Percentiles rank a stretch among this genome's conserved stretches.
Evolutionary conservation across 2,888 invertebrate genomes (phyloP).

Genomic region (Melikaiella ostensackeni): DNA sequence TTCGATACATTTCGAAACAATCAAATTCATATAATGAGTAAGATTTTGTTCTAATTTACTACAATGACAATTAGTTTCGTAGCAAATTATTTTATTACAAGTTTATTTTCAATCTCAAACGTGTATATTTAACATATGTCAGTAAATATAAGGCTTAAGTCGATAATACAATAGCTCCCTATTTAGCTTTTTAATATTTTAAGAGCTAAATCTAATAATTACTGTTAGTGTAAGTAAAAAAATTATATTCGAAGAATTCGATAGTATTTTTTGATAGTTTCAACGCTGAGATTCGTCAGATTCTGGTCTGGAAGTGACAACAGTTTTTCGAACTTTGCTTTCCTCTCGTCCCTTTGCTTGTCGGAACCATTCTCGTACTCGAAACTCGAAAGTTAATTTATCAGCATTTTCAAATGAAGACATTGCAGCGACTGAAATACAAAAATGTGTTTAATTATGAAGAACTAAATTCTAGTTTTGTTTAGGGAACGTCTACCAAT

Average conservation of each 20-base stretch:
- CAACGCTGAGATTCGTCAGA: neutral
- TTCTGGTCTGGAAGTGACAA: neutral
- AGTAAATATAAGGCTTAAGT: too few relatives aligned
- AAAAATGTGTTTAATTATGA: neutral
- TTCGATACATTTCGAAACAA: neutral
- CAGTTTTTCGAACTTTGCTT: neutral
- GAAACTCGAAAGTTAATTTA: constrained; percentile 5
- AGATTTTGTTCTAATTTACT: neutral
- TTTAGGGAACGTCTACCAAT: too few relatives aligned
- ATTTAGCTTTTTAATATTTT: neutral
- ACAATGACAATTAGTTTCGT: neutral
- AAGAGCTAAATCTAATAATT: neutral
- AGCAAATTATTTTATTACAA: neutral
- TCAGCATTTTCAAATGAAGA: neutral
- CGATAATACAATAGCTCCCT: too few relatives aligned
- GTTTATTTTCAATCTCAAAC: neutral
- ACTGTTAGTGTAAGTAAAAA: neutral
- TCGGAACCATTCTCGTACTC: constrained; percentile 13
- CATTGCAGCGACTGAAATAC: neutral
- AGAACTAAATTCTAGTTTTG: too few relatives aligned
- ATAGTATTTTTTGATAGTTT: neutral
- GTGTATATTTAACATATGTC: neutral
- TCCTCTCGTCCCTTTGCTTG: constrained; percentile 1
- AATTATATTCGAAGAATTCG: neutral
- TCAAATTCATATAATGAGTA: neutral